Evolutionary conservation across 2,113 vertebrate genomes (phyloP).

Genomic region (Siniperca knerii): DNA sequence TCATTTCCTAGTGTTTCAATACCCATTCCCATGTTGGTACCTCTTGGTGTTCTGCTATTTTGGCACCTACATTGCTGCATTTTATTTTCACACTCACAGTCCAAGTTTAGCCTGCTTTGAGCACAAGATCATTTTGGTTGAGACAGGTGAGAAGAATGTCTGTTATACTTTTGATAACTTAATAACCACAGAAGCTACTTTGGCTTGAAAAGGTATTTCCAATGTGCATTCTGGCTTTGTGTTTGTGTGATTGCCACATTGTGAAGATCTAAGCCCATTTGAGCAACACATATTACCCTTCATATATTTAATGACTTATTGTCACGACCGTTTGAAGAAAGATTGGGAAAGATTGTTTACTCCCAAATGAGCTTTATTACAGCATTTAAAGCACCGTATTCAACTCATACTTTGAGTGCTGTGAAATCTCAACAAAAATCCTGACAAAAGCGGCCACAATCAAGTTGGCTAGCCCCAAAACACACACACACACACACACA

Average conservation of each 20-base stretch:
- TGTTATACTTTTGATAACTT: not conserved
- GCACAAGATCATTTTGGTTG: constrained; percentile 15
- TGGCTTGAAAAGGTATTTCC: not conserved
- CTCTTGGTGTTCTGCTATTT: constrained; percentile 9
- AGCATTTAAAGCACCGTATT: constrained; percentile 15
- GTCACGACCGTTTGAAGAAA: constrained; percentile 3
- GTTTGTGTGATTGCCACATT: constrained; percentile 3
- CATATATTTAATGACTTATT: not conserved
- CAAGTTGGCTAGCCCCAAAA: not conserved
- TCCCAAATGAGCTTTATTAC: constrained; percentile 43
- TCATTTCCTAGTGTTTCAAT: not conserved
- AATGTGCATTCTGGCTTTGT: not conserved
- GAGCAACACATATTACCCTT: not conserved
- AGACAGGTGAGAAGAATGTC: constrained; percentile 25
- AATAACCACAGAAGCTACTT: not conserved
- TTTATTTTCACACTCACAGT: constrained; percentile 14
- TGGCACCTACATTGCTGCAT: constrained; percentile 6
- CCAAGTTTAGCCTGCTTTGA: constrained; percentile 34
- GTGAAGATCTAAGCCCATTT: not conserved
- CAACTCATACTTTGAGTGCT: constrained; percentile 3
- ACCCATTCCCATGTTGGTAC: not conserved
- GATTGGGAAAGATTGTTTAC: constrained; percentile 25
- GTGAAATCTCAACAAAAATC: constrained; percentile 39
- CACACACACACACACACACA: not conserved
- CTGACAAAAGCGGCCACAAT: constrained; percentile 22